Conservation (phyloP, 1,140 invertebrate species). For the Pachypeltis micranthus region DNA sequence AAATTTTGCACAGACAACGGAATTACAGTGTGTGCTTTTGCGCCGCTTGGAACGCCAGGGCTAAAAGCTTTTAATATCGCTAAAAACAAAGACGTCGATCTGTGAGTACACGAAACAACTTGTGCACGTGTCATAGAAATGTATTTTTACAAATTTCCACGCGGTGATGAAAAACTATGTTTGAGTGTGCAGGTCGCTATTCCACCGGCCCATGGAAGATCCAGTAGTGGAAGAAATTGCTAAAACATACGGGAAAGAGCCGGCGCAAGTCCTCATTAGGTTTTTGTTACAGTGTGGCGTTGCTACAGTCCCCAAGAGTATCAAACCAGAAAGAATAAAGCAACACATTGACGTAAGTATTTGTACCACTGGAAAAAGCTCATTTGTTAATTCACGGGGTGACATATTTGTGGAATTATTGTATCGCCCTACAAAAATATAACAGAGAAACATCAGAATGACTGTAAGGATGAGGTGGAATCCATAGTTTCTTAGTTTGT, state of each 20-base stretch:
- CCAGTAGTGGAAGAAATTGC: constrained; percentile 55
- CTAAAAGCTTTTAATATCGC: constrained; percentile 8
- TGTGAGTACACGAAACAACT: constrained; percentile 6
- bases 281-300: constrained; percentile 60
- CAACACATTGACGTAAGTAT: constrained; percentile 43
- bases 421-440: too few relatives aligned
- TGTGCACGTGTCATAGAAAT: too few relatives aligned
- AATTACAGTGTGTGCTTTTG: constrained; percentile 48
- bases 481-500: too few relatives aligned
- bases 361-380: too few relatives aligned
- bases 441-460: too few relatives aligned
- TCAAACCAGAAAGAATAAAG: constrained; percentile 53
- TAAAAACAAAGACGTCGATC: constrained; percentile 8
- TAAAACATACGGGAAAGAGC: constrained; percentile 49
- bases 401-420: too few relatives aligned
- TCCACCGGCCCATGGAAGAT: constrained; percentile 32
- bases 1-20: constrained; percentile 41
- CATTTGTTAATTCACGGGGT: too few relatives aligned
- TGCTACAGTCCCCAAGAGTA: constrained; percentile 73
- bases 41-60: constrained; percentile 40
- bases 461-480: too few relatives aligned
- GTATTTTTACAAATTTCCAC: too few relatives aligned
- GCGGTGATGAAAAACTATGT: too few relatives aligned
- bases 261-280: constrained; percentile 66
- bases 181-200: too few relatives aligned